Evolutionary conservation across 2,797 vertebrate genomes (phyloP), one percentile per base, ranked within the genome.

Genomic region (Pseudochaenichthys georgianus): DNA sequence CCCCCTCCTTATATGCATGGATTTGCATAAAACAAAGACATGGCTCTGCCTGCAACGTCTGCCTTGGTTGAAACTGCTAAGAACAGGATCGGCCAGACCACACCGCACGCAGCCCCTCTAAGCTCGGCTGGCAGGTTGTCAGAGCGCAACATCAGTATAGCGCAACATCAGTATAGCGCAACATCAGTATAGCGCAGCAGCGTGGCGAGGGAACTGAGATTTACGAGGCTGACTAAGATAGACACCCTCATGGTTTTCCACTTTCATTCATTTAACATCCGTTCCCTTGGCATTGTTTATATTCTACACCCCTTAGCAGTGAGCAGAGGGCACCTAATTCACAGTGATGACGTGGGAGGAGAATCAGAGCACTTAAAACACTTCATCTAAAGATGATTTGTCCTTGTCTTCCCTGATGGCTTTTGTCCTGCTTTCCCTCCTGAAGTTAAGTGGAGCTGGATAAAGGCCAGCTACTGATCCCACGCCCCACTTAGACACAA

Each of bases 351-450:
- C 80, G 78, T 85, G 88, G 87, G 87, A 88, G 88, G 88, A 86
- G 90, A 87, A 91, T 84, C 87, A 66, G 81, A 89, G 91, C 91
- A 91, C 93, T 94, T 93, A 93, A 92, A 94, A 91, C 88, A 93
- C 92, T 94, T 95, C 89, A 95, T 94, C 89, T 92, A 93, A 94
- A 88, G 89, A 94, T 91, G 93, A 94, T 95, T 94, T 94, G 94
- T 94, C 94, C 94, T 94, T 94, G 93, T 94, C 93, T 93, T 91
- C 82, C 83, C 79, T 81, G 88, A 91, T 85, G 91, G 91, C 90
- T 93, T 92, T 92, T 90, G 91, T 95, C 89, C 93, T 89, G 81
- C 61, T 79, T 88, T 89, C 86, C 77, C 84, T 89, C 82, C 75
- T 80, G 81, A 91, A 93, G 89, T 91, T 89, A 92, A 94, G 91